phyloP scores from a whole-genome alignment of 1,140 invertebrate species.

The Drosophila cardini region DNA sequence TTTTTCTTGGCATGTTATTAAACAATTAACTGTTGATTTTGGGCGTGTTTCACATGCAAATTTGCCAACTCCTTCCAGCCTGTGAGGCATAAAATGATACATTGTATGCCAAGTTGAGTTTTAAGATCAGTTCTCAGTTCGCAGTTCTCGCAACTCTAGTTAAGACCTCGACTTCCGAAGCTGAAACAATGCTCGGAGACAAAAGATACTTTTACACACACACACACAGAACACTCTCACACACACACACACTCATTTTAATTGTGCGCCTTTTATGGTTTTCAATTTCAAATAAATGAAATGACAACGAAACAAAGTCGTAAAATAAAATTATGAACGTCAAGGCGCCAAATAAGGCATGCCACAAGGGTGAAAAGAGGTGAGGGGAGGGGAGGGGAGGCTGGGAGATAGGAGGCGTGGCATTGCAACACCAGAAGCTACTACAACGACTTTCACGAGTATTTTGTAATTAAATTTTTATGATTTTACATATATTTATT shows the following conservation, averaged over 20 bases:
- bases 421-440: slow-evolving; percentile 57
- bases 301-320: slow-evolving; percentile 75
- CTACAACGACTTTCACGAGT: slow-evolving; percentile 73
- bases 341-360: slow-evolving; percentile 76
- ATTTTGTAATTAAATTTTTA: slow-evolving; percentile 75
- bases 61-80: slow-evolving; percentile 40
- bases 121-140: slow-evolving; percentile 21
- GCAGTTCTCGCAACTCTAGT: slow-evolving; percentile 36
- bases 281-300: slow-evolving; percentile 82
- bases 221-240: slow-evolving; percentile 27
- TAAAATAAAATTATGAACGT: slow-evolving; percentile 81
- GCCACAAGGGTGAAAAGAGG: not conserved
- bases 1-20: slow-evolving; percentile 60
- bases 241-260: slow-evolving; percentile 61
- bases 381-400: slow-evolving; percentile 1
- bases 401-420: slow-evolving; percentile 26
- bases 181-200: slow-evolving; percentile 40
- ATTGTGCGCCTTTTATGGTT: slow-evolving; percentile 80
- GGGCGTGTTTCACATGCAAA: slow-evolving; percentile 59
- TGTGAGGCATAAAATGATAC: slow-evolving; percentile 31
- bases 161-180: slow-evolving; percentile 56
- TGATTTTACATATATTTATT: slow-evolving; percentile 53
- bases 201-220: slow-evolving; percentile 63
- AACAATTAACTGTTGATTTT: slow-evolving; percentile 68
- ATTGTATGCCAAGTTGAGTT: not conserved